Evolutionary conservation across 1,140 invertebrate genomes (phyloP).

Genomic region (Cotesia typhae): DNA sequence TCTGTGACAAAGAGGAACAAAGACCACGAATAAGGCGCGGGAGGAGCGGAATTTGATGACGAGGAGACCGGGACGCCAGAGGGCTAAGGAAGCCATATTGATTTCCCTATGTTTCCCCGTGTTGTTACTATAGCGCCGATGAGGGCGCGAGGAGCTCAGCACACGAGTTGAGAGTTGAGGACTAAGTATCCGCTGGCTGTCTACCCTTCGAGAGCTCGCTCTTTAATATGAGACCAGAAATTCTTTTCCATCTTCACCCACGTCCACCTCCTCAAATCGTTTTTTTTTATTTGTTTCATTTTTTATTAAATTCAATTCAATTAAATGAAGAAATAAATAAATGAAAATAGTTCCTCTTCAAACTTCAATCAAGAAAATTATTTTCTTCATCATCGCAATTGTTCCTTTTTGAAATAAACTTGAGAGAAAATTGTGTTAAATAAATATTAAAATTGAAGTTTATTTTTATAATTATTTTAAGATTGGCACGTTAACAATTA

Average conservation of each 20-base stretch:
- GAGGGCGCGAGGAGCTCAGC: conserved; percentile 56
- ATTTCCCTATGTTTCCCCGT: conserved; percentile 68
- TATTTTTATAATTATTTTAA: too few species aligned
- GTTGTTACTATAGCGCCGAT: conserved; percentile 65
- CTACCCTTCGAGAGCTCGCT: neutral
- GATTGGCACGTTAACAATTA: too few species aligned
- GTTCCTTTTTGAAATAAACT: too few species aligned
- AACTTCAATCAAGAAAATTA: too few species aligned
- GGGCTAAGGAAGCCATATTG: conserved; percentile 67
- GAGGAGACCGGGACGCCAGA: conserved; percentile 53
- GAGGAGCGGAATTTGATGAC: conserved; percentile 27
- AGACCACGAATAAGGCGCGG: conserved; percentile 32
- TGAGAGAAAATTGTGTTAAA: too few species aligned
- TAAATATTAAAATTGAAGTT: too few species aligned
- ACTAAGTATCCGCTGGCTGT: conserved; percentile 36
- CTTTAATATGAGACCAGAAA: neutral
- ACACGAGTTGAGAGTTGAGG: neutral
- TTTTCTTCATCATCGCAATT: too few species aligned
- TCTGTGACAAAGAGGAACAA: conserved; percentile 10
- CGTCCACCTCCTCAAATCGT: neutral
- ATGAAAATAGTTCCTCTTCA: too few species aligned
- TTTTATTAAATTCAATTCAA: neutral
- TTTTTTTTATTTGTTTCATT: neutral
- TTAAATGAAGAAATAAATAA: too few species aligned
- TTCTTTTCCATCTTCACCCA: neutral